phyloP scores from a whole-genome alignment of 2,113 vertebrate species.

The Eidolon helvum region DNA sequence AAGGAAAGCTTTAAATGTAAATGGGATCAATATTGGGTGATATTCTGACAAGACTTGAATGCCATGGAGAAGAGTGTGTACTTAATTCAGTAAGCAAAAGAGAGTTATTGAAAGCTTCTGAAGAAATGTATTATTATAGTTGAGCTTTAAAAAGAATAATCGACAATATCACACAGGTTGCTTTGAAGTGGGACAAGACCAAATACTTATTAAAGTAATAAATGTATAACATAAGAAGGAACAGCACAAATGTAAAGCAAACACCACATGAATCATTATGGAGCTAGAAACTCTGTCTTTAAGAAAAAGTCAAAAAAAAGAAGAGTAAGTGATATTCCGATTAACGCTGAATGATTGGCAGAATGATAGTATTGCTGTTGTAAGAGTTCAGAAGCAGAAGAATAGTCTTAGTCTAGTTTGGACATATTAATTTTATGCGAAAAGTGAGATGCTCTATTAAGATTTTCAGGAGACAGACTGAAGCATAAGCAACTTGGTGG shows the following conservation, averaged over 20 bases:
- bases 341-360: background rate
- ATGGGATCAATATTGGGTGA: background rate
- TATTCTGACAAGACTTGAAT: background rate
- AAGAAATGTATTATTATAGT: background rate
- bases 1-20: background rate
- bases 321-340: background rate
- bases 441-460: background rate
- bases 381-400: constrained; percentile 1
- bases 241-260: background rate
- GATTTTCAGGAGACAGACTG: background rate
- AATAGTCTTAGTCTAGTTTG: background rate
- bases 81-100: background rate
- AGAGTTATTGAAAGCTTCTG: background rate
- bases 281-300: background rate
- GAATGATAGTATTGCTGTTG: background rate
- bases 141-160: background rate
- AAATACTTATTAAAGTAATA: background rate
- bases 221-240: background rate
- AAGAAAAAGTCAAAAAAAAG: background rate
- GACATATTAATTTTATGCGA: constrained; percentile 22
- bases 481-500: background rate
- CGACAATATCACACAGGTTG: background rate
- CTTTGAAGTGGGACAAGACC: background rate
- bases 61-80: background rate
- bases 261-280: background rate